phyloP scores from a whole-genome alignment of 1,140 invertebrate genomes.

The Drosophila santomea region DNA sequence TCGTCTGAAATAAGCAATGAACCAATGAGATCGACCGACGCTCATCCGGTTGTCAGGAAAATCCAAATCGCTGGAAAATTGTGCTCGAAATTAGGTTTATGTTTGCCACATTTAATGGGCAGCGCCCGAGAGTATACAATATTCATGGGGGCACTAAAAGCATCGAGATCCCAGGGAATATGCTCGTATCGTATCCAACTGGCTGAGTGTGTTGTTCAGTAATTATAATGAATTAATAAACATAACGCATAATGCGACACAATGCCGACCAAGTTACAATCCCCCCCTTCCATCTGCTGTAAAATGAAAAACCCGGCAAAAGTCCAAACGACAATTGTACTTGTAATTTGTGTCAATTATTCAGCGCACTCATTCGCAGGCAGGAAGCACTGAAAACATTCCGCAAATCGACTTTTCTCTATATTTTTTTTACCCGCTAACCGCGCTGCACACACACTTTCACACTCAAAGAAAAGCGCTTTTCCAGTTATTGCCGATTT shows the following conservation, averaged over 20 bases:
- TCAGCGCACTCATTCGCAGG: slow-evolving; percentile 12
- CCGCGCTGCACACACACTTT: neutral
- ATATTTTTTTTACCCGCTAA: slow-evolving; percentile 8
- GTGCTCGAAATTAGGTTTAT: slow-evolving; percentile 46
- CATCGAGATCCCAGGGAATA: neutral
- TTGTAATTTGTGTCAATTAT: slow-evolving; percentile 52
- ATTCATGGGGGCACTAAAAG: slow-evolving; percentile 41
- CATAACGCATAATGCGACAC: slow-evolving; percentile 13
- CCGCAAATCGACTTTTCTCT: slow-evolving; percentile 4
- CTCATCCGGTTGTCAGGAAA: slow-evolving; percentile 6
- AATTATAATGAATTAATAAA: slow-evolving; percentile 69
- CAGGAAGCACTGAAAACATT: slow-evolving; percentile 5
- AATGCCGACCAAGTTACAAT: neutral
- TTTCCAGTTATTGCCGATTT: too few relatives aligned
- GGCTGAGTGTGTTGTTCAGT: slow-evolving; percentile 26
- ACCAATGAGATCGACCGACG: too few relatives aligned
- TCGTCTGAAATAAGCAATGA: slow-evolving; percentile 2
- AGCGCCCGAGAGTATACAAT: slow-evolving; percentile 57
- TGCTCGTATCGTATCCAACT: too few relatives aligned
- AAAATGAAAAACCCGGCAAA: neutral
- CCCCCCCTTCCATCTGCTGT: too few relatives aligned
- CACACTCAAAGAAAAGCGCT: neutral
- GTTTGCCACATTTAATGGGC: slow-evolving; percentile 22
- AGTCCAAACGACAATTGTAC: slow-evolving; percentile 42
- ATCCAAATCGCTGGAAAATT: slow-evolving; percentile 28